phyloP scores from a whole-genome alignment of 64 coral and sea anemone genomes.

The Montipora foliosa region DNA sequence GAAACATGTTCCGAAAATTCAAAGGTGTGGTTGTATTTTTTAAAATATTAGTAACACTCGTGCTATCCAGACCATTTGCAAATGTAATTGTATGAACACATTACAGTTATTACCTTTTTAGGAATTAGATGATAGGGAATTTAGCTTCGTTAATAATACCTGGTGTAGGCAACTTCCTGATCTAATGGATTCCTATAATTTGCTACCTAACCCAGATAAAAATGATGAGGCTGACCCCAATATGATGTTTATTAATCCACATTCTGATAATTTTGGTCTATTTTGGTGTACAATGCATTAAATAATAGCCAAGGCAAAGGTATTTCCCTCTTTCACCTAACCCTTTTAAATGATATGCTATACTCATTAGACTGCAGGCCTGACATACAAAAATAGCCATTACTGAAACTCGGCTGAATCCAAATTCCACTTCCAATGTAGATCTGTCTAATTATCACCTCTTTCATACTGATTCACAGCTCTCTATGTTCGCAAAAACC shows the following conservation, averaged over 20 bases:
- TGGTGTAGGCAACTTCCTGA: background rate
- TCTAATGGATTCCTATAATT: background rate
- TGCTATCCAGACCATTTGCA: too few relatives aligned
- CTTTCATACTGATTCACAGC: constrained; percentile 54
- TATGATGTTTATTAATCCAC: background rate
- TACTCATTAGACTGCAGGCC: constrained; percentile 17
- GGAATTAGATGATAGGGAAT: too few relatives aligned
- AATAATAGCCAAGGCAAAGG: background rate
- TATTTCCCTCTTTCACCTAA: constrained; percentile 26
- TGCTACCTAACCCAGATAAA: background rate
- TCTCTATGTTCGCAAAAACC: constrained; percentile 24
- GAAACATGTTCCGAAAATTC: too few relatives aligned
- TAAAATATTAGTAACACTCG: too few relatives aligned
- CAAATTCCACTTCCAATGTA: constrained; percentile 42
- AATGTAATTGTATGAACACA: too few relatives aligned
- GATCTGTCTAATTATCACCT: constrained; percentile 37
- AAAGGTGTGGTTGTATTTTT: too few relatives aligned
- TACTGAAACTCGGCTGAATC: constrained; percentile 30
- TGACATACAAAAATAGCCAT: constrained; percentile 32
- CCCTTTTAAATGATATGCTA: constrained; percentile 1
- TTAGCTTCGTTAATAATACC: background rate
- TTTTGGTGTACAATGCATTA: background rate
- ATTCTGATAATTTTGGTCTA: constrained; percentile 18
- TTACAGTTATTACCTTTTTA: too few relatives aligned
- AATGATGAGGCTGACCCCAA: background rate